Percentiles rank a stretch among this genome's conserved stretches.
Evolutionary conservation across 2,797 vertebrate species (phyloP).

Genomic region (Tokudaia tokunoshimensis): DNA sequence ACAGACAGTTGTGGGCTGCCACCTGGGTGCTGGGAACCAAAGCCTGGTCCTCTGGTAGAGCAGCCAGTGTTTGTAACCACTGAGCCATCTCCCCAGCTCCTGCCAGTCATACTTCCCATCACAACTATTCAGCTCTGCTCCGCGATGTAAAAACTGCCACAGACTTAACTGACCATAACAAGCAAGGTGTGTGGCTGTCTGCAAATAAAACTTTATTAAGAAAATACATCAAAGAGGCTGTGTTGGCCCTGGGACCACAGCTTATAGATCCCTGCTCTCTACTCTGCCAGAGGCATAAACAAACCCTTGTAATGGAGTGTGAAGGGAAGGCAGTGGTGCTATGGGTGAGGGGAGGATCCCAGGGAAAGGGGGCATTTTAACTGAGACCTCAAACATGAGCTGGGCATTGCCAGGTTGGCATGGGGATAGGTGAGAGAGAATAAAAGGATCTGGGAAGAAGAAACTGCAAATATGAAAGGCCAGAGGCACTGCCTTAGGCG

Average conservation of each 20-base stretch:
- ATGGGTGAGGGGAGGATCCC: not conserved
- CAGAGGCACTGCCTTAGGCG: conserved; percentile 24
- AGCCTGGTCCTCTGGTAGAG: not conserved
- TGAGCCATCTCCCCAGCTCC: not conserved
- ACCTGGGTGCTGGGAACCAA: not conserved
- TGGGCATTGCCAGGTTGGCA: not conserved
- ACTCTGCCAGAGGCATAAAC: not conserved
- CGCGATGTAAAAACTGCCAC: not conserved
- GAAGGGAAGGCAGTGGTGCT: not conserved
- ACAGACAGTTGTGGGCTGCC: not conserved
- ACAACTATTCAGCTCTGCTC: not conserved
- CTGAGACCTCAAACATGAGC: conserved; percentile 41
- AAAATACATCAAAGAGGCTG: not conserved
- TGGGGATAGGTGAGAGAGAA: not conserved
- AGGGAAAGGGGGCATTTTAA: conserved; percentile 35
- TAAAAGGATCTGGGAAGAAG: not conserved
- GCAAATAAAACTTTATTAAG: conserved; percentile 65
- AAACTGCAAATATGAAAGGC: conserved; percentile 4
- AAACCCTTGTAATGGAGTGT: not conserved
- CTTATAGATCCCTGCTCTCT: not conserved
- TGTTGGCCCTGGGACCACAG: not conserved
- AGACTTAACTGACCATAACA: not conserved
- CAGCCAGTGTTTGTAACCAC: not conserved
- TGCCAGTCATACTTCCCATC: not conserved
- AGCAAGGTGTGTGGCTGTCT: not conserved